A percentile compares a stretch with the other conserved stretches of the same genome.
Evolutionary conservation across 2,113 vertebrate genomes (phyloP).

Genomic region (Platysteira castanea): DNA sequence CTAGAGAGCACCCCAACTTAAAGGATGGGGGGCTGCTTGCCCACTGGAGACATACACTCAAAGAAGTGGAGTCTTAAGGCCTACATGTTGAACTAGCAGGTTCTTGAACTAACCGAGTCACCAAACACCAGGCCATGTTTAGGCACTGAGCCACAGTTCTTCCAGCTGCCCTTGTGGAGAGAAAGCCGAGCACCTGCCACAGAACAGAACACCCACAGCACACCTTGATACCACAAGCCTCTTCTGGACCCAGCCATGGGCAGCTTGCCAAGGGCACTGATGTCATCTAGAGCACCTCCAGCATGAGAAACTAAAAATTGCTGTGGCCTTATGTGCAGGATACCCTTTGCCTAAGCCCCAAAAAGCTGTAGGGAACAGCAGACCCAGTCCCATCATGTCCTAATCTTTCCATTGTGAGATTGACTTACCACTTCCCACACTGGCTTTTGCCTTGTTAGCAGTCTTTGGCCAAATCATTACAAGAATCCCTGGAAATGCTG

Average conservation of each 20-base stretch:
- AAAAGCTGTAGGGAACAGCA: neutral
- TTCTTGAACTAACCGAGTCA: neutral
- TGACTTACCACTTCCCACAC: no score
- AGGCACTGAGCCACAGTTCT: neutral
- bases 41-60: neutral
- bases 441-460: neutral
- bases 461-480: neutral
- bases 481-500: neutral
- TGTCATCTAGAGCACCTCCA: neutral
- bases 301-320: neutral
- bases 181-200: neutral
- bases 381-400: neutral
- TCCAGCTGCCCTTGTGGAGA: neutral
- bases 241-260: neutral
- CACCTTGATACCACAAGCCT: neutral
- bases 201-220: neutral
- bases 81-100: neutral
- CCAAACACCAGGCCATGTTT: neutral
- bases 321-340: neutral
- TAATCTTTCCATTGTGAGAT: neutral
- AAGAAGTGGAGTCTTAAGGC: neutral
- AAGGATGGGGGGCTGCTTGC: neutral
- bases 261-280: neutral
- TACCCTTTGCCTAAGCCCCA: neutral
- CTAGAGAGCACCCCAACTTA: neutral